Evolutionary conservation across 1,140 invertebrate species (phyloP), one percentile per base, ranked within the genome.

Genomic region (Leptestheria dahalacensis): DNA sequence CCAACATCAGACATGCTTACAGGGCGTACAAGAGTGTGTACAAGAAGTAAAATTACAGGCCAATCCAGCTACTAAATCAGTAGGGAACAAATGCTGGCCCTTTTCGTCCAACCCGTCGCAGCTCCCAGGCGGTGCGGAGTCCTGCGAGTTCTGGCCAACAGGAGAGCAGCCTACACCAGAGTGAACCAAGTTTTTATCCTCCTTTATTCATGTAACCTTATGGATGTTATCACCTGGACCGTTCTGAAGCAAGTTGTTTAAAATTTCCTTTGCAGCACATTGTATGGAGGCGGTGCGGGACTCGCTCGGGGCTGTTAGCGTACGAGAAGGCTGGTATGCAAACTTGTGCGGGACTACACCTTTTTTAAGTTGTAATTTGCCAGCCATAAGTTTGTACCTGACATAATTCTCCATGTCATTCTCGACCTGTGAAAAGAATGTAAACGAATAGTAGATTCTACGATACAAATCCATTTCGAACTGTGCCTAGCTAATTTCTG

Each of bases 1-100:
- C 18, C 51, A 57, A 47, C 59, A 21, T 57, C 15, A 56, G 3
- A 21, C 57, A 73, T 69, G 68, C 66, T 71, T 58, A 72, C 69
- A 20, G 71, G 71, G 52, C 70, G 60, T 55, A 74, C 57, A 55
- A 74, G 57, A 46, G 61, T 50, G 47, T 67, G 66, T n/a, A 67
- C 64, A 18, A n/a, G 48, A 15, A n/a, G n/a, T n/a, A n/a, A n/a
- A n/a, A n/a, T n/a, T n/a, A n/a, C n/a, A n/a, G n/a, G n/a, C n/a
- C n/a, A n/a, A n/a, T n/a, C n/a, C n/a, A n/a, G n/a, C n/a, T n/a
- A n/a, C n/a, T n/a, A n/a, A n/a, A n/a, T n/a, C n/a, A n/a, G n/a
- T n/a, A n/a, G n/a, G n/a, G n/a, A n/a, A n/a, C n/a, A n/a, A n/a
- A n/a, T n/a, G n/a, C n/a, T n/a, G n/a, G n/a, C n/a, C n/a, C n/a